Evolutionary conservation across 1,140 invertebrate species (phyloP).

Genomic region (Pseudomyrmex concolor): DNA sequence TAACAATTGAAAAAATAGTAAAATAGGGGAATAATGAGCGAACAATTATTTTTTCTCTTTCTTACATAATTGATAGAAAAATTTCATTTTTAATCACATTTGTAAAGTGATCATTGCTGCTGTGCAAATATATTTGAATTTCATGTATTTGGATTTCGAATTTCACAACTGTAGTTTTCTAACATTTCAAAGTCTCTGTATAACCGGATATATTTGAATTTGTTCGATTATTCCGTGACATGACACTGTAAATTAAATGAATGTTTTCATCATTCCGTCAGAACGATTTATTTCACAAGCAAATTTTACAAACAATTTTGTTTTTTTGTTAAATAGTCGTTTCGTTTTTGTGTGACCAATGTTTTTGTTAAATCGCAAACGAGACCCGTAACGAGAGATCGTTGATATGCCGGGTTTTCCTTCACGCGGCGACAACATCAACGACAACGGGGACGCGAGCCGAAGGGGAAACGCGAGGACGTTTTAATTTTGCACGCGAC

Average conservation of each 20-base stretch:
- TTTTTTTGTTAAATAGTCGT: slow-evolving; percentile 13
- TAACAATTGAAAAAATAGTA: not conserved
- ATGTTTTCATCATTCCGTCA: not conserved
- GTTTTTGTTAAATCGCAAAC: slow-evolving; percentile 49
- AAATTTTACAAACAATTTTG: no score
- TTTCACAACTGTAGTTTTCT: no score
- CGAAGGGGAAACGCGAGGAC: slow-evolving; percentile 24
- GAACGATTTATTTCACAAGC: slow-evolving; percentile 14
- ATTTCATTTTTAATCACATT: no score
- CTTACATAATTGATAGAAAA: no score
- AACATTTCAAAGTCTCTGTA: no score
- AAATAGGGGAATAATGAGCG: no score
- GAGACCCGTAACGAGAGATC: slow-evolving; percentile 46
- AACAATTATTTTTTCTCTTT: no score
- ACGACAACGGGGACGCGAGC: slow-evolving; percentile 4
- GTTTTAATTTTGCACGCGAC: slow-evolving; percentile 75
- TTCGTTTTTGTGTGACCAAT: not conserved
- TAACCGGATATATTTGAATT: no score
- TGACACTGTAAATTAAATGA: not conserved
- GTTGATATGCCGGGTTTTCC: slow-evolving; percentile 38
- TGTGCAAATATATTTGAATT: no score
- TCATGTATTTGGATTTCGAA: no score
- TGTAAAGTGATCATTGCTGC: no score
- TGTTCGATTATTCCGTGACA: no score
- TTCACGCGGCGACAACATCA: slow-evolving; percentile 38